These are phyloP conservation scores for Stenopsyche tienmushanensis DNA, from an alignment of 1,140 invertebrate genomes.

Conservation along the genomic window DNA sequence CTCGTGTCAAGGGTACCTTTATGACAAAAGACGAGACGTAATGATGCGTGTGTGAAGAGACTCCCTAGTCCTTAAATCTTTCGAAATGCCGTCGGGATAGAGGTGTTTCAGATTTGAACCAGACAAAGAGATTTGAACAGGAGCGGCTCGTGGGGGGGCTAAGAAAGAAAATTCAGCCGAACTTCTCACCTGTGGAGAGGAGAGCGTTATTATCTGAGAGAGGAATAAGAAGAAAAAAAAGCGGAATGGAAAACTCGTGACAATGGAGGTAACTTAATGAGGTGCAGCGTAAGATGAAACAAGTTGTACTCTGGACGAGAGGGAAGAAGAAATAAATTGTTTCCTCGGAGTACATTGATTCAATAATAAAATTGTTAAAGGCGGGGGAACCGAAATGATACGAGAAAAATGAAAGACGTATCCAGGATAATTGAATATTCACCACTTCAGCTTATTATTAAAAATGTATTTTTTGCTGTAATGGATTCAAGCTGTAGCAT, in stretches of 20 bases:
- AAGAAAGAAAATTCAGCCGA: constrained; percentile 12
- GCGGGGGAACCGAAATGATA: background rate
- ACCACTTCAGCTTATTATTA: too few relatives aligned
- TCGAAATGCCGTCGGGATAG: background rate
- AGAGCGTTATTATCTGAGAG: constrained; percentile 15
- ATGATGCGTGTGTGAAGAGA: constrained; percentile 5
- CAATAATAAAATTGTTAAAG: too few relatives aligned
- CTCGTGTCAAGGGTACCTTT: background rate
- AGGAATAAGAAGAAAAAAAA: constrained; percentile 5
- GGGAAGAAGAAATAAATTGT: constrained; percentile 22
- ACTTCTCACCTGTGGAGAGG: constrained; percentile 21
- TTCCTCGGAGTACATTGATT: background rate
- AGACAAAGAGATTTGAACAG: constrained; percentile 18
- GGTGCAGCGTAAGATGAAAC: constrained; percentile 29
- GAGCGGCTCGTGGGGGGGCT: background rate
- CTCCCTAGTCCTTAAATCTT: background rate
- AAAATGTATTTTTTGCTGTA: too few relatives aligned
- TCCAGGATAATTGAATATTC: too few relatives aligned
- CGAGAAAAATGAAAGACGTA: background rate
- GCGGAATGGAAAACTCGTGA: constrained; percentile 26
- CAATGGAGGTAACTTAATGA: constrained; percentile 32
- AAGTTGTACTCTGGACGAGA: constrained; percentile 14
- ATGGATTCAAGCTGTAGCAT: too few relatives aligned
- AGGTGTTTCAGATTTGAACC: constrained; percentile 11
- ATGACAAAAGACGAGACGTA: background rate